Evolutionary conservation across 2,113 vertebrate genomes (phyloP).

Genomic region (Cebus imitator): DNA sequence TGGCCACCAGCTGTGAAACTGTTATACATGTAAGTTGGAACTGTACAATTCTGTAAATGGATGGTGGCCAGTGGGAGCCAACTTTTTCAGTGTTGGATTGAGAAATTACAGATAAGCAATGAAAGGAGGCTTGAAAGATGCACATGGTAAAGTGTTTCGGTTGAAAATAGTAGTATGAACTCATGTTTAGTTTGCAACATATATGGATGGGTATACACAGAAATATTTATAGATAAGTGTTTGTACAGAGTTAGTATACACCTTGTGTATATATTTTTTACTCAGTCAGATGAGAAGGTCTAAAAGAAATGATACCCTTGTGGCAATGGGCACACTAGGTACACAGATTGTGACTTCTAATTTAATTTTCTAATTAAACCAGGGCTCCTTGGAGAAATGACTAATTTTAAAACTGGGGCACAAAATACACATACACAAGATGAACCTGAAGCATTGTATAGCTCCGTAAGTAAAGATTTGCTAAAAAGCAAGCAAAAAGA

Average conservation of each 20-base stretch:
- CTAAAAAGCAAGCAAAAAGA: background rate
- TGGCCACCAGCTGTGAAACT: background rate
- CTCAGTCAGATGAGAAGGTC: background rate
- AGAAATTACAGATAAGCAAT: background rate
- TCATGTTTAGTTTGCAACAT: background rate
- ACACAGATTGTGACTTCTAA: background rate
- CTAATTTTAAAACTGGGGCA: background rate
- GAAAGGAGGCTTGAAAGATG: background rate
- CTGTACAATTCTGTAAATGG: background rate
- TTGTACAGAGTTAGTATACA: background rate
- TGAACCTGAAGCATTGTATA: background rate
- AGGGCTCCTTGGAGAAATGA: background rate
- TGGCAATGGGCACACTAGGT: background rate
- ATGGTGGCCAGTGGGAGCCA: background rate
- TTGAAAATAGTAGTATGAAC: background rate
- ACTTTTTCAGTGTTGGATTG: background rate
- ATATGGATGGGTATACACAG: background rate
- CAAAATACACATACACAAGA: background rate
- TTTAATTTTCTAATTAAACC: background rate
- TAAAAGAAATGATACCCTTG: background rate
- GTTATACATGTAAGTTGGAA: background rate
- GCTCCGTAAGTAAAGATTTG: background rate
- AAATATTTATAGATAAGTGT: background rate
- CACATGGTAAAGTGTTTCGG: background rate
- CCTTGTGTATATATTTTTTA: background rate